Evolutionary conservation across 2,113 vertebrate genomes (phyloP).

Genomic region (Eleginops maclovinus): DNA sequence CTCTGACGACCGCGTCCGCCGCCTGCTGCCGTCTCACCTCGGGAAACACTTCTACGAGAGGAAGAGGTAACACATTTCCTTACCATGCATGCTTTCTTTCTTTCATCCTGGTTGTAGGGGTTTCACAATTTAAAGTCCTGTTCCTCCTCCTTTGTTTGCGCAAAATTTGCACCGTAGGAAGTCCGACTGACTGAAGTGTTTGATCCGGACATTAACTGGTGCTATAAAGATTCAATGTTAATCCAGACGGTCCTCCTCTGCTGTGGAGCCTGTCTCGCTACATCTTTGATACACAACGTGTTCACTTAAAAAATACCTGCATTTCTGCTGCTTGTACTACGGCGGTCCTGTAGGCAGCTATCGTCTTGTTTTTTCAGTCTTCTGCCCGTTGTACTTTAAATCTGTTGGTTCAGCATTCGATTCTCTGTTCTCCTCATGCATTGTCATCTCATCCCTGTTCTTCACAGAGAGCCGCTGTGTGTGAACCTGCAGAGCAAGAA

Average conservation of each 20-base stretch:
- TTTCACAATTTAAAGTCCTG: too few species aligned
- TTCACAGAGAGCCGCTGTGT: conserved; percentile 83
- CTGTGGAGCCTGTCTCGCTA: conserved; percentile 78
- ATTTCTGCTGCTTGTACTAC: too few species aligned
- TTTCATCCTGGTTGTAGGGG: too few species aligned
- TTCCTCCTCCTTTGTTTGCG: too few species aligned
- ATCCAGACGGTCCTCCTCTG: conserved; percentile 76
- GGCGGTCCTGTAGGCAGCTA: too few species aligned
- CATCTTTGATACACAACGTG: conserved; percentile 74
- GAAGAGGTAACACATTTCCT: conserved; percentile 85
- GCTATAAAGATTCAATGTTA: conserved; percentile 75
- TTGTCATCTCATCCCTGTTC: conserved; percentile 13
- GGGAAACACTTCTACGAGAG: conserved; percentile 90
- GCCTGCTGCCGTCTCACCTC: conserved; percentile 88
- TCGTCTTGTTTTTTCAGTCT: too few species aligned
- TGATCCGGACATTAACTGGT: conserved; percentile 60
- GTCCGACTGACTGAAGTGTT: too few species aligned
- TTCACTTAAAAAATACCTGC: background rate
- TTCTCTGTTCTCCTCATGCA: too few species aligned
- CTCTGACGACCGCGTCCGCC: conserved; percentile 87
- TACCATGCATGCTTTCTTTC: too few species aligned
- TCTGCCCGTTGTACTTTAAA: too few species aligned
- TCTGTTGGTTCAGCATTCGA: too few species aligned
- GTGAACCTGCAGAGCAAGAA: conserved; percentile 87
- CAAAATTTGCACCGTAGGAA: too few species aligned